These are phyloP conservation scores for Rhadina sibilatrix DNA, from an alignment of 2,113 vertebrate species.

Conservation along the genomic window DNA sequence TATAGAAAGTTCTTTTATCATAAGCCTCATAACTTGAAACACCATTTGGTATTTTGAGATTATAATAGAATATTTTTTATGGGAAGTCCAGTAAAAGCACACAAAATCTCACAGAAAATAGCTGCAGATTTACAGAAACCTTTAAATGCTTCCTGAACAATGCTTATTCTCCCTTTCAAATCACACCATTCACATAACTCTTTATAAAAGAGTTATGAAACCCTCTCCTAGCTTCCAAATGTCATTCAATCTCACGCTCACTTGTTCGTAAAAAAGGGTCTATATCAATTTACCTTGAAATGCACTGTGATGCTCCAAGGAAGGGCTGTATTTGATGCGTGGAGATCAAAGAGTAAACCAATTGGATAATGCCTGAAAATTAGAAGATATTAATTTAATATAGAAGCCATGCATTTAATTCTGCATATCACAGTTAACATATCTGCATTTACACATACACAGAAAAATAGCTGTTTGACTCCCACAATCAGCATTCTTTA, in stretches of 20 bases:
- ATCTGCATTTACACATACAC: not conserved
- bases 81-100: not conserved
- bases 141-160: not conserved
- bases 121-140: not conserved
- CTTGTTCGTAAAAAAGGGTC: not conserved
- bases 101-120: not conserved
- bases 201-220: not conserved
- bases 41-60: not conserved
- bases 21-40: not conserved
- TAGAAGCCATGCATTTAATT: not conserved
- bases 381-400: constrained; percentile 5
- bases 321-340: constrained; percentile 90
- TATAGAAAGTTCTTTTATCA: not conserved
- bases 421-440: not conserved
- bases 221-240: not conserved
- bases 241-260: not conserved
- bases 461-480: not conserved
- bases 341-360: constrained; percentile 95
- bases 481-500: not conserved
- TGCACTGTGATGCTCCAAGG: constrained; percentile 97
- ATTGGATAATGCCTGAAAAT: constrained; percentile 93
- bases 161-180: not conserved
- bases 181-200: not conserved
- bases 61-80: not conserved
- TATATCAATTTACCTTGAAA: constrained; percentile 87